These are phyloP conservation scores for Timema cristinae DNA, from an alignment of 2,888 invertebrate genomes.

Conservation along the genomic window DNA sequence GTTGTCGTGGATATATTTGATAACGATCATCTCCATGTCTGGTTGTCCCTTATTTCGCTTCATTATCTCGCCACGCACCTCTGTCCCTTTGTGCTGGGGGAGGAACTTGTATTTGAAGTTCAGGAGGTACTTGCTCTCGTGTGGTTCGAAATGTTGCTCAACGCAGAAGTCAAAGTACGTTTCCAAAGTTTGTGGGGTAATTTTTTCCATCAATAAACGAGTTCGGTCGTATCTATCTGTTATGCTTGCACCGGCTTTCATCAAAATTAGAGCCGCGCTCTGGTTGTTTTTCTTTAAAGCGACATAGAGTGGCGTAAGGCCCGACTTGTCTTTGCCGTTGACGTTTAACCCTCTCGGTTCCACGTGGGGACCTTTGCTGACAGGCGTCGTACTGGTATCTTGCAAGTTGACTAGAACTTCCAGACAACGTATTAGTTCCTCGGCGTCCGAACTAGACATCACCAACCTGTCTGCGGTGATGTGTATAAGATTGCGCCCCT, in stretches of 20 bases:
- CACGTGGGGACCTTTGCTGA: no score
- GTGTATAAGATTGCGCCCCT: neutral
- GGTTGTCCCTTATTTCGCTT: neutral
- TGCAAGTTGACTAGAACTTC: slow-evolving; percentile 11
- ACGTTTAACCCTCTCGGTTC: neutral
- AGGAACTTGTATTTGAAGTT: slow-evolving; percentile 11
- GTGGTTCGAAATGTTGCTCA: neutral
- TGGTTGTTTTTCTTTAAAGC: neutral
- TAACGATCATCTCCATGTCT: slow-evolving; percentile 3
- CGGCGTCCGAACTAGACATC: neutral
- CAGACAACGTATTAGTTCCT: neutral
- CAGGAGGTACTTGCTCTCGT: neutral
- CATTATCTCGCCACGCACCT: no score
- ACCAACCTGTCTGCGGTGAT: neutral
- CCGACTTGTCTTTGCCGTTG: neutral
- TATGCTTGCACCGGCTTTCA: neutral
- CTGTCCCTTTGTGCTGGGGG: neutral
- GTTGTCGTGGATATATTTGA: neutral
- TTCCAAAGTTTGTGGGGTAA: slow-evolving; percentile 8
- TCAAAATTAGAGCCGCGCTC: neutral
- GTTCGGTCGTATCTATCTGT: neutral
- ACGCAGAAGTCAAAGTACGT: slow-evolving; percentile 2
- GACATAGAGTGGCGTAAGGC: slow-evolving; percentile 7
- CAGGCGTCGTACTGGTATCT: neutral
- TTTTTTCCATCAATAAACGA: neutral